Evolutionary conservation across 1,140 invertebrate species (phyloP).

Genomic region (Piezodorus guildinii): DNA sequence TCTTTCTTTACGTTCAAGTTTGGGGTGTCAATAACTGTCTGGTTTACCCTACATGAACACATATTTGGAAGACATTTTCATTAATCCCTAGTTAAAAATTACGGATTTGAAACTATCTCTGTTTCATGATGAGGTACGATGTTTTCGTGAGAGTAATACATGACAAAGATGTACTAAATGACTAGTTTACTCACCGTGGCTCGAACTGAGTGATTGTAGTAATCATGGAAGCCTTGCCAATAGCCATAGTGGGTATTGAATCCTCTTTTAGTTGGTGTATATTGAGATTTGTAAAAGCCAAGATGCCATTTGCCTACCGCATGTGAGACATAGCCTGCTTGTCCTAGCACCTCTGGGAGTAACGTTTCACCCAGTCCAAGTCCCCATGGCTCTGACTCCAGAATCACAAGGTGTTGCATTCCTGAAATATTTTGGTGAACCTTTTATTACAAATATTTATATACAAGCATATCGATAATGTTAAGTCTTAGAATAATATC

Average conservation of each 20-base stretch:
- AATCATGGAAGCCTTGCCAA: conserved; percentile 70
- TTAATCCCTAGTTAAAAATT: too few species aligned
- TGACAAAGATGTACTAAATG: too few species aligned
- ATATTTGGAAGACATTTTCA: too few species aligned
- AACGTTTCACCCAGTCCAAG: conserved; percentile 56
- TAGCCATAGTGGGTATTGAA: conserved; percentile 79
- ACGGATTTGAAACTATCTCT: too few species aligned
- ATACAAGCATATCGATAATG: not conserved
- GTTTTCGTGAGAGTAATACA: too few species aligned
- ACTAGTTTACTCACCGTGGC: conserved; percentile 14
- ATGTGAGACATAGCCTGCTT: conserved; percentile 66
- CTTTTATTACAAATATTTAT: not conserved
- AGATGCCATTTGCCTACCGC: conserved; percentile 89
- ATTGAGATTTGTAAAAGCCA: conserved; percentile 55
- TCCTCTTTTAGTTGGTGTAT: conserved; percentile 66
- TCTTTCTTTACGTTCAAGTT: too few species aligned
- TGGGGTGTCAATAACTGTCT: too few species aligned
- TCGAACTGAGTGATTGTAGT: conserved; percentile 52
- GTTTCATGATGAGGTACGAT: too few species aligned
- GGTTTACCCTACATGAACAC: too few species aligned
- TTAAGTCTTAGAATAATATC: not conserved
- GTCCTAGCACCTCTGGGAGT: conserved; percentile 61
- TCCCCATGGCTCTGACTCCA: conserved; percentile 58
- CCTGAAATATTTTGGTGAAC: conserved; percentile 36
- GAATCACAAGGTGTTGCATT: conserved; percentile 65